Evolutionary conservation across 2,113 vertebrate genomes (phyloP), one percentile per base, ranked within the genome.

Genomic region (Neotragus pygmaeus): DNA sequence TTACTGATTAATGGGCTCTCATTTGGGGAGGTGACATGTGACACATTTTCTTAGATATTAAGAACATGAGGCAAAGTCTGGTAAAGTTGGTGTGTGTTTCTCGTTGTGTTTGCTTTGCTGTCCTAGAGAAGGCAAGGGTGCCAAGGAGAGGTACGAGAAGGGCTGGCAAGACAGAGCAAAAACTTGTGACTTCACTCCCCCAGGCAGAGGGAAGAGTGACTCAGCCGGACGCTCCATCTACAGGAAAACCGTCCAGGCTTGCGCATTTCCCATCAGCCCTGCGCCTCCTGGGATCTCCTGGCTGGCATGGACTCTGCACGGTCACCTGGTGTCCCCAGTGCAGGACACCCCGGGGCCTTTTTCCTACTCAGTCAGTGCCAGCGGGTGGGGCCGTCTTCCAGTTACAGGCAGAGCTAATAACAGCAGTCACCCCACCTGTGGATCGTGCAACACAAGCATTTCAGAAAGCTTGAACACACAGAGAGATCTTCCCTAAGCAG

Each of bases 321-420:
- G 95, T 97, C 97, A 97, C 95, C 96, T 83, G 96, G 95, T 88
- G 90, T 96, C 90, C 92, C 94, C 77, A 80, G 77, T 51, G 60
- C 92, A 97, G 97, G 91, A 97, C 90, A 95, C 96, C 97, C 98
- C 80, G 95, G 58, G 97, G 97, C 88, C 88, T 97, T 98, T 98
- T 97, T 98, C 98, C 98, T 92, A 98, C 86, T 70, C 82, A 21
- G 91, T 91, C 92, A 43, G 90, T 95, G 97, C 97, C 96, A 97
- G 88, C 12, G 45, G 96, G 95, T 78, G 96, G 95, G 98, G 96
- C 92, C 5, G 0, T 45, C 94, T 89, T 90, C 82, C 77, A 39
- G 92, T 47, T 84, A 51, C 95, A 77, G 93, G 90, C 36, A 14
- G 60, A 73, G 75, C 75, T 49, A 39, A 23, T 11, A 70, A 81